Base-by-base conservation (phyloP, 2,113 vertebrate genomes). In the Ochotona curzoniae region DNA sequence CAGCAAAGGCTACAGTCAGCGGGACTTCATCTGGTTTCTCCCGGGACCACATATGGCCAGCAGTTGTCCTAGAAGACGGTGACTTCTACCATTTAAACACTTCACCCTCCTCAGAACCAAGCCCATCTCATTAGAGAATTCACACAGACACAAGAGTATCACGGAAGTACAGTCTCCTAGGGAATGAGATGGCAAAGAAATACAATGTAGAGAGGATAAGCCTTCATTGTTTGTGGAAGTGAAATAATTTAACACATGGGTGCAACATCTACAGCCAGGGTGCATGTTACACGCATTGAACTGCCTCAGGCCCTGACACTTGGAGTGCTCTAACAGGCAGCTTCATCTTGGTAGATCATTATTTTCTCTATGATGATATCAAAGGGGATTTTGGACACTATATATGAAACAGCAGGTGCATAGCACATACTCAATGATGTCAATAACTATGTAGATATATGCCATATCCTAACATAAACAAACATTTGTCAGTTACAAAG, bases 51-150 rank as follows among this genome's bases (percentile, higher is more conserved):
- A 28, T 8, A 63, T 69, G 35, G 8, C 75, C 67, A 71, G 30
- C 26, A 54, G 38, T 28, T 71, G 9, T 78, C 13, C 7, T 30
- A 87, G 54, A 57, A 4, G 30, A 95, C 66, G 26, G 14, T 76
- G n/a, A 30, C 83, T 30, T 83, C 51, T 84, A 25, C 13, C 20
- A 47, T 92, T 94, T 92, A 83, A 73, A 91, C 13, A 88, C 17
- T 71, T 83, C 67, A 30, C 64, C 38, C 26, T 87, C 60, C 2
- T 47, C 61, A 87, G 28, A 6, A 38, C 44, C 76, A 21, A 80
- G 38, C 18, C 28, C 60, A 60, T 84, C 8, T 80, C 21, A 60
- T 80, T 35, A 80, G 13, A 35, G 21, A 26, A 10, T 25, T 25
- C 21, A 10, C 25, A 66, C 49, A 57, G 13, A 85, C n/a, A 26